Conservation (phyloP, 2,113 vertebrate species). For the Sterna hirundo region DNA sequence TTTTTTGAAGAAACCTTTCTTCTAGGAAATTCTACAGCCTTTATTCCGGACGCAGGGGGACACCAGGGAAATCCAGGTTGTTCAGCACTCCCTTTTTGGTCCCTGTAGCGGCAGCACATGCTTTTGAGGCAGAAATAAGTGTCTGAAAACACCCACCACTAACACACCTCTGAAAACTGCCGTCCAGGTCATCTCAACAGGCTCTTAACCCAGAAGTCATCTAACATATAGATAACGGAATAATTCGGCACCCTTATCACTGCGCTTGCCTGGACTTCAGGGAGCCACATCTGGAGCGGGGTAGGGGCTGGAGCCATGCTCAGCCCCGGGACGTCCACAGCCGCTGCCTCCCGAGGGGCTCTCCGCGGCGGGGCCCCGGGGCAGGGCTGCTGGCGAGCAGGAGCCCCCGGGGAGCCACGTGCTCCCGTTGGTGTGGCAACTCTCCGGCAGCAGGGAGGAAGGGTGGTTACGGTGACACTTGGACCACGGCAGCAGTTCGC, state of each 20-base stretch:
- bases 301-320: neutral
- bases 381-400: neutral
- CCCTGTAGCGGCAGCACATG: neutral
- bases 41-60: neutral
- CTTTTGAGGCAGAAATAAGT: neutral
- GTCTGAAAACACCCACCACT: neutral
- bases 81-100: neutral
- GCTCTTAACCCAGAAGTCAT: neutral
- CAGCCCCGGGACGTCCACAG: neutral
- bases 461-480: neutral
- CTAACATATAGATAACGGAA: neutral
- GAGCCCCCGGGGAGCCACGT: neutral
- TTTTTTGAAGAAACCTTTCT: neutral
- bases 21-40: neutral
- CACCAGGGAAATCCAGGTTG: neutral
- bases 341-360: neutral
- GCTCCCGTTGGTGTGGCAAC: neutral
- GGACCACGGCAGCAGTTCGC: neutral
- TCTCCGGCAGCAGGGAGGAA: no score
- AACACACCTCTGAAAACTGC: neutral
- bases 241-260: neutral
- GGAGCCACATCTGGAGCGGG: neutral
- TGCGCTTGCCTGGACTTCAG: no score
- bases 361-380: neutral
- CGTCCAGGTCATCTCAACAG: neutral